Evolutionary conservation across 2,888 invertebrate species (phyloP), one percentile per base, ranked within the genome.

Genomic region (Xanthia togata): DNA sequence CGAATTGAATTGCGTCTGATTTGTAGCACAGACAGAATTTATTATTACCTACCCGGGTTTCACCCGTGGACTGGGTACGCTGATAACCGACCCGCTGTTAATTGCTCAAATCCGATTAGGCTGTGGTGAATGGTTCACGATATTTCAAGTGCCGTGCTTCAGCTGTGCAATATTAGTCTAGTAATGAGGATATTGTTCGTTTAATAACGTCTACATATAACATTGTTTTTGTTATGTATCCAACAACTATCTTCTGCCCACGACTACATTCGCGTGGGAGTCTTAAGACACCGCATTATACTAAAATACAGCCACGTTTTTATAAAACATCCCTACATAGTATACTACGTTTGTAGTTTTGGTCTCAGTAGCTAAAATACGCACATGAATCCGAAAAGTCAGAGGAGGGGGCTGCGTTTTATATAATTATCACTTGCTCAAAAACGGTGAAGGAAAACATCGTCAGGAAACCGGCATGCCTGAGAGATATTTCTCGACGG

Each of bases 1-100:
- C 78, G 81, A 78, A 90, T 88, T 89, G 73, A 86, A 90, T 90
- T 87, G 81, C 78, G 82, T 83, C 82, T 86, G 88, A 89, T 88
- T 87, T 87, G 82, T 72, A 83, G 65, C 70, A 79, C 72, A 85
- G 76, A 82, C 78, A 81, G 81, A 88, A 83, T 87, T 80, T 75
- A 80, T 86, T 82, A 84, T 84, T 72, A 79, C 73, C 75, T 59
- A 31, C 73, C 53, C 72, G 59, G 44, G 41, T 35, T 65, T 57
- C 60, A 26, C 55, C 50, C 31, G 41, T 44, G 62, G 59, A 63
- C 70, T 38, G 53, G 60, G 31, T 64, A n/a, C 76, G 76, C 55
- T 79, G 77, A 83, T 79, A 78, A 73, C 81, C 78, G 70, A 65
- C 80, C 57, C 71, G 62, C 69, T 72, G 70, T 76, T 89, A 89